Evolutionary conservation across 1,140 invertebrate genomes (phyloP).

Genomic region (Cecropterus lyciades): DNA sequence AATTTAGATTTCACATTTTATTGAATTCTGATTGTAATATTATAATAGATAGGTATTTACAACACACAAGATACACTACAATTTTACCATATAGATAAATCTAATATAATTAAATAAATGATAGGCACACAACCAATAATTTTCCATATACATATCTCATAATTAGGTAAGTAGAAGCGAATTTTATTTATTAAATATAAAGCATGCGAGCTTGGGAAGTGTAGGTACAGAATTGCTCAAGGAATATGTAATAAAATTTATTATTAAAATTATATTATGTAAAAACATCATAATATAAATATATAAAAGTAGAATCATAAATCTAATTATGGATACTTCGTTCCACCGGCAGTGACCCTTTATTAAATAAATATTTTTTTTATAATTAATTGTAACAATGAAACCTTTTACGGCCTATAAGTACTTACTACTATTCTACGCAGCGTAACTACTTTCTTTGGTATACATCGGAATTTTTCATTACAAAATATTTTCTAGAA

Average conservation of each 20-base stretch:
- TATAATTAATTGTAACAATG: conserved; percentile 36
- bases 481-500: conserved; percentile 37
- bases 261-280: conserved; percentile 28
- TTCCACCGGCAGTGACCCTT: conserved; percentile 49
- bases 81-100: conserved; percentile 46
- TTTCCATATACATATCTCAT: conserved; percentile 29
- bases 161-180: conserved; percentile 51
- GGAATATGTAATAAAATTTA: conserved; percentile 14
- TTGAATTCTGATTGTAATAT: conserved; percentile 75
- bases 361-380: conserved; percentile 31
- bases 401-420: conserved; percentile 7
- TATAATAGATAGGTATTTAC: conserved; percentile 74
- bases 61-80: conserved; percentile 55
- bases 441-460: conserved; percentile 30
- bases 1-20: conserved; percentile 57
- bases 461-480: conserved; percentile 40
- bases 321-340: conserved; percentile 38
- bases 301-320: conserved; percentile 44
- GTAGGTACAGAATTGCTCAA: conserved; percentile 10
- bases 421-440: neutral
- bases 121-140: conserved; percentile 62
- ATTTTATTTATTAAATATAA: conserved; percentile 39
- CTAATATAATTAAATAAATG: conserved; percentile 63
- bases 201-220: conserved; percentile 32
- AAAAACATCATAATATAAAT: conserved; percentile 40